These are phyloP conservation scores for Regulus satrapa DNA, from an alignment of 2,113 vertebrate genomes.

Conservation along the genomic window DNA sequence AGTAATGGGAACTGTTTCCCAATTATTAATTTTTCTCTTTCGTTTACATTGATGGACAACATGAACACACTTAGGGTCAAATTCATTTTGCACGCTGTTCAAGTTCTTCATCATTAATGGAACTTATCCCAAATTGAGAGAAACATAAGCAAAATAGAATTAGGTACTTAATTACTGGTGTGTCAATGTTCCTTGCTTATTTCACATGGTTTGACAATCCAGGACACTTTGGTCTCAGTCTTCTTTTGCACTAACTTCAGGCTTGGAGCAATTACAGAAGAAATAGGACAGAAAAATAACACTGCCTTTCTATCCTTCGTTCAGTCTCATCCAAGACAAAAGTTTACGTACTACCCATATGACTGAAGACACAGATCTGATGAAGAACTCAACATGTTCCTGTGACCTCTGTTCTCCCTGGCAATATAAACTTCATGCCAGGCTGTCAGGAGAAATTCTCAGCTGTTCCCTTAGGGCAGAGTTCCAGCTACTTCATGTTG, in stretches of 20 bases:
- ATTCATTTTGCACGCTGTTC: background rate
- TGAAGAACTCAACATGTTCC: background rate
- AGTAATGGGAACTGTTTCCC: background rate
- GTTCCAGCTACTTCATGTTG: slow-evolving; percentile 17
- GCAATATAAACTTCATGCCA: background rate
- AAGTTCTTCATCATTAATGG: background rate
- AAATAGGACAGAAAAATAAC: background rate
- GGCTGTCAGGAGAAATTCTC: background rate
- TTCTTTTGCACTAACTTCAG: background rate
- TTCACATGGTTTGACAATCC: background rate
- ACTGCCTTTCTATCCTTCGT: background rate
- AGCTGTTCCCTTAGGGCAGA: slow-evolving; percentile 8
- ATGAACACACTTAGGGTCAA: background rate
- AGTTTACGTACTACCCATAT: background rate
- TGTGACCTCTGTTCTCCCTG: background rate
- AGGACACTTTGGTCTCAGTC: background rate
- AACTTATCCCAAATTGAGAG: background rate
- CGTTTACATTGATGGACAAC: background rate
- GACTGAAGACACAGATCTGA: background rate
- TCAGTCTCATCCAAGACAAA: background rate
- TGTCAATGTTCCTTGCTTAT: background rate
- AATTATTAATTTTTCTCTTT: background rate
- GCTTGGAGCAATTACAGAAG: background rate
- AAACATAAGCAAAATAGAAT: background rate
- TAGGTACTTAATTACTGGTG: background rate